Percentiles rank a stretch among this genome's conserved stretches.
Evolutionary conservation across 2,888 invertebrate species (phyloP).

Genomic region (Chouioia cunea): DNA sequence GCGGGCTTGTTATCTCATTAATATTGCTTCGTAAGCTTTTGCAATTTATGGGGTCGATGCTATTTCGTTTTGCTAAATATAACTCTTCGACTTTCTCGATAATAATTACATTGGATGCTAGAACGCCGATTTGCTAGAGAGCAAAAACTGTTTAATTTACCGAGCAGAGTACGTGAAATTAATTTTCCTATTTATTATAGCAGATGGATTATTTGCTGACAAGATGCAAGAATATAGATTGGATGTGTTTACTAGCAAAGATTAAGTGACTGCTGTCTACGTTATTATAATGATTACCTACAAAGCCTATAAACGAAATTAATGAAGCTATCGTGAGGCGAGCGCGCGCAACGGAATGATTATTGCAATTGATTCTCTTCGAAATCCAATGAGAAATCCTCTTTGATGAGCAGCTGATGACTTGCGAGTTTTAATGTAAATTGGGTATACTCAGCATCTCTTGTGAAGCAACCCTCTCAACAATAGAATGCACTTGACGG

Average conservation of each 20-base stretch:
- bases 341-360: background rate
- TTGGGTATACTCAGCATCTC: conserved; percentile 17
- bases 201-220: too few relatives aligned
- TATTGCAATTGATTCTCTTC: conserved; percentile 33
- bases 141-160: too few relatives aligned
- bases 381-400: conserved; percentile 33
- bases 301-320: conserved; percentile 20
- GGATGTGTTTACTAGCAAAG: conserved; percentile 8
- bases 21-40: conserved; percentile 16
- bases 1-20: conserved; percentile 38
- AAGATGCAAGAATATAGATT: too few relatives aligned
- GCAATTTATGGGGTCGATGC: background rate
- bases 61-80: too few relatives aligned
- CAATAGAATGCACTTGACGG: conserved; percentile 36
- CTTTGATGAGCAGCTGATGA: conserved; percentile 25
- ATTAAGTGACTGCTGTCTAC: background rate
- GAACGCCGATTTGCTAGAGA: too few relatives aligned
- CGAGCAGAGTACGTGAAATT: too few relatives aligned
- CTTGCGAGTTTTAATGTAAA: conserved; percentile 35
- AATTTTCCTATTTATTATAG: too few relatives aligned
- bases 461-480: conserved; percentile 27
- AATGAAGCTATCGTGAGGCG: conserved; percentile 10
- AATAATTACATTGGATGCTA: too few relatives aligned
- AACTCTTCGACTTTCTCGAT: too few relatives aligned
- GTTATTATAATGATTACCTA: conserved; percentile 21